Conservation (phyloP, 92 coral and sea anemone genomes). For the Anthopleura xanthogrammica region DNA sequence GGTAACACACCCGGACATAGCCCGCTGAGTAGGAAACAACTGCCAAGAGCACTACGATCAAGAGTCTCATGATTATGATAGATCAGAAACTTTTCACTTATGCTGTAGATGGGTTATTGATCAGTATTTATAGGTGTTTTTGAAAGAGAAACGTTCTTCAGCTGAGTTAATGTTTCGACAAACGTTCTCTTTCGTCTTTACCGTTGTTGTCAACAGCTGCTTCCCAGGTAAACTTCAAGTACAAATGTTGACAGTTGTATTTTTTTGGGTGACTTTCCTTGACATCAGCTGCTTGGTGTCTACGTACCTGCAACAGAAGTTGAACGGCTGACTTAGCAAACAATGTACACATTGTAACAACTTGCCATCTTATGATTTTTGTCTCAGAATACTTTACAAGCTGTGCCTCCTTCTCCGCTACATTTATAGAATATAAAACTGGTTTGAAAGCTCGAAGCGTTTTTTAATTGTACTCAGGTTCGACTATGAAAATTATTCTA, state of each 20-base stretch:
- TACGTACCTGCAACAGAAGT: background rate
- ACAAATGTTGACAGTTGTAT: background rate
- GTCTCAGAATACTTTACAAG: background rate
- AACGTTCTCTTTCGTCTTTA: background rate
- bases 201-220: background rate
- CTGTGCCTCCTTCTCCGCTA: too few species aligned
- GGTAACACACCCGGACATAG: slow-evolving; percentile 68
- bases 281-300: background rate
- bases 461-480: too few species aligned
- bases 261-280: background rate
- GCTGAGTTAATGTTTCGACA: background rate
- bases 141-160: background rate
- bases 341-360: too few species aligned
- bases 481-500: too few species aligned
- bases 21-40: slow-evolving; percentile 32
- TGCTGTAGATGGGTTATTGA: background rate
- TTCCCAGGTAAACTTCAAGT: background rate
- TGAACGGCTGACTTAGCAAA: too few species aligned
- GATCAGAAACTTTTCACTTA: background rate
- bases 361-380: too few species aligned
- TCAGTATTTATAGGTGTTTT: slow-evolving; percentile 5
- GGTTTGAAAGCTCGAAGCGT: too few species aligned
- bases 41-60: slow-evolving; percentile 34
- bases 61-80: slow-evolving; percentile 21
- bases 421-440: too few species aligned